phyloP scores from a whole-genome alignment of 2,797 vertebrate genomes.

The Nannoperca australis region DNA sequence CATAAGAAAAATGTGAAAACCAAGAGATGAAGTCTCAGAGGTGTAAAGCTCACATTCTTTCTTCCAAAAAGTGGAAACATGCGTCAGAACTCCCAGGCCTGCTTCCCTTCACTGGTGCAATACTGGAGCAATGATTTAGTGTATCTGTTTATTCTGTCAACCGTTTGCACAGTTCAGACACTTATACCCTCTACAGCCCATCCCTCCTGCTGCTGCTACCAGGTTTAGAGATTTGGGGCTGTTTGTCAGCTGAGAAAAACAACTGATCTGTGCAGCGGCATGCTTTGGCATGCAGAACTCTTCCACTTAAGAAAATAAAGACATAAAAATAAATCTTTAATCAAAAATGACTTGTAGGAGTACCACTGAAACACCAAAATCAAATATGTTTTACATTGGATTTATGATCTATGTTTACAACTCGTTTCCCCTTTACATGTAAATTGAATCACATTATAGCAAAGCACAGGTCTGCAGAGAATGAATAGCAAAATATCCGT shows the following conservation, averaged over 20 bases:
- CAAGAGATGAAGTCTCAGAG: constrained; percentile 10
- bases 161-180: constrained; percentile 43
- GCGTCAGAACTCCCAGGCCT: constrained; percentile 23
- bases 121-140: constrained; percentile 38
- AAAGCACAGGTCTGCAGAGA: constrained; percentile 9
- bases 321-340: not conserved
- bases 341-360: constrained; percentile 1
- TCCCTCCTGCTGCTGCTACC: constrained; percentile 31
- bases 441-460: constrained; percentile 3
- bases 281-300: constrained; percentile 10
- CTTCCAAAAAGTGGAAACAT: constrained; percentile 26
- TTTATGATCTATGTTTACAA: constrained; percentile 4
- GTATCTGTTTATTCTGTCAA: constrained; percentile 54
- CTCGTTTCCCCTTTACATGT: constrained; percentile 3
- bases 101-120: constrained; percentile 23
- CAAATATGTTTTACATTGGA: not conserved
- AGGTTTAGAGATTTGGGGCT: constrained; percentile 43
- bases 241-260: constrained; percentile 59
- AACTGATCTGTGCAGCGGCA: constrained; percentile 31
- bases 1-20: constrained; percentile 20
- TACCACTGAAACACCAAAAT: not conserved
- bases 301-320: not conserved
- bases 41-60: constrained; percentile 11
- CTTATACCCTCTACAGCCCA: constrained; percentile 40
- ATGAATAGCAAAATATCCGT: not conserved